Conservation (phyloP, 2,113 vertebrate species). For the Salvelinus alpinus region DNA sequence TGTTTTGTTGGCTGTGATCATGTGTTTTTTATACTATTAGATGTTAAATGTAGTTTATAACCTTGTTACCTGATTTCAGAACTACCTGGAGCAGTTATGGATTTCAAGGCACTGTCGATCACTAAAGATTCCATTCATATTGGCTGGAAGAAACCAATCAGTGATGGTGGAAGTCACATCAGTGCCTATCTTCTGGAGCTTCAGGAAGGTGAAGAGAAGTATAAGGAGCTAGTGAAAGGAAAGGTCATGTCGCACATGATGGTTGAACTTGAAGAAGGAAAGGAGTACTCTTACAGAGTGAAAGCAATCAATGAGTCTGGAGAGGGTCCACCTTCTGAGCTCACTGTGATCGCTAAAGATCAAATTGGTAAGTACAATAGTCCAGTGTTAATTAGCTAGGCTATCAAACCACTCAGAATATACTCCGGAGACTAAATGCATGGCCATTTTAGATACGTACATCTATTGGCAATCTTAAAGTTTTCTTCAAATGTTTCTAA, state of each 20-base stretch:
- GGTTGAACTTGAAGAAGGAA: conserved; percentile 85
- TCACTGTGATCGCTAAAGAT: conserved; percentile 86
- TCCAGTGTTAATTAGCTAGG: background rate
- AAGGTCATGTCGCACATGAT: conserved; percentile 80
- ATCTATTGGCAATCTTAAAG: background rate
- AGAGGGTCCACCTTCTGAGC: conserved; percentile 87
- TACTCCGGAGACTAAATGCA: background rate
- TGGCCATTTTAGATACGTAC: background rate
- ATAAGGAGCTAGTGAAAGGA: conserved; percentile 86
- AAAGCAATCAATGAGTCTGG: conserved; percentile 91
- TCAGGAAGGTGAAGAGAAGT: conserved; percentile 83
- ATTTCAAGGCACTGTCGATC: conserved; percentile 83
- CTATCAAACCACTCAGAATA: too few relatives aligned
- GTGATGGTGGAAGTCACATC: conserved; percentile 89
- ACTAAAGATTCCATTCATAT: conserved; percentile 88
- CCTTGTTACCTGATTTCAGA: conserved; percentile 71
- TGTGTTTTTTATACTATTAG: background rate
- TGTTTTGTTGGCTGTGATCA: conserved; percentile 29
- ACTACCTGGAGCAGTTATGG: conserved; percentile 91
- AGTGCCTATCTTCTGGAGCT: conserved; percentile 87
- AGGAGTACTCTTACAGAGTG: conserved; percentile 90
- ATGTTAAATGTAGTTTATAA: background rate
- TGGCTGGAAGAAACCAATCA: conserved; percentile 92
- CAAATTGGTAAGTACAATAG: conserved; percentile 84
- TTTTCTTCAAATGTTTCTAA: background rate